Base-by-base conservation (phyloP, 2,113 vertebrate species). In the Forbesichthys agassizii region DNA sequence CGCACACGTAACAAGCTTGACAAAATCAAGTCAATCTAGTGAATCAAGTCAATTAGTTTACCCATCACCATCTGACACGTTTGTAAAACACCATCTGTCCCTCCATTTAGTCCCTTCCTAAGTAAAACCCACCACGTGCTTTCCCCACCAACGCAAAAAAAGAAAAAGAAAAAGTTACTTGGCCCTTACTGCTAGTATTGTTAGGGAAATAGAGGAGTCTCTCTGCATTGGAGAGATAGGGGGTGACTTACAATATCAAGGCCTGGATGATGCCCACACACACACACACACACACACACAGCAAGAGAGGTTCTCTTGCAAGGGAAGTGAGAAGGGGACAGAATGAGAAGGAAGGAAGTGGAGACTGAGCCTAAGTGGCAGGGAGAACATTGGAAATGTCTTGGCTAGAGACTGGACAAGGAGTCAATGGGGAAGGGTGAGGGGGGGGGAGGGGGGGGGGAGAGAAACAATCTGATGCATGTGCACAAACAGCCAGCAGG, bases 221-320 rank as follows among this genome's bases (percentile, higher is more conserved):
- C 79, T 84, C 84, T 88, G 87, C 74, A 61, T 68, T 27, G 64
- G 70, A 48, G 80, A 68, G 83, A 89, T 84, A 90, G 69, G 63
- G 56, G 70, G 66, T 70, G 73, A 81, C 33, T 70, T 74, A 88
- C 75, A 85, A 81, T 86, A 76, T 71, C 55, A 68, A 64, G 66
- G 73, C 49, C 61, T 61, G 74, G 80, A 81, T 72, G 79, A 74
- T 81, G 57, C 83, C 65, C 74, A 36, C 49, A 12, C 49, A 52
- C 49, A 52, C 49, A 52, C 49, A 52, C 49, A 52, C 49, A 9
- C 49, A 52, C 49, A 9, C 49, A 52, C 49, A 52, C 49, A 52
- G 8, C 11, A 48, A 11, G 36, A 42, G 36, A 42, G 7, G 36
- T 42, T 27, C 27, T 27, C 27, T 27, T 27, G 8, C 11, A 33